Conservation (phyloP, 1,140 invertebrate genomes). For the Atopsyche davidsoni region DNA sequence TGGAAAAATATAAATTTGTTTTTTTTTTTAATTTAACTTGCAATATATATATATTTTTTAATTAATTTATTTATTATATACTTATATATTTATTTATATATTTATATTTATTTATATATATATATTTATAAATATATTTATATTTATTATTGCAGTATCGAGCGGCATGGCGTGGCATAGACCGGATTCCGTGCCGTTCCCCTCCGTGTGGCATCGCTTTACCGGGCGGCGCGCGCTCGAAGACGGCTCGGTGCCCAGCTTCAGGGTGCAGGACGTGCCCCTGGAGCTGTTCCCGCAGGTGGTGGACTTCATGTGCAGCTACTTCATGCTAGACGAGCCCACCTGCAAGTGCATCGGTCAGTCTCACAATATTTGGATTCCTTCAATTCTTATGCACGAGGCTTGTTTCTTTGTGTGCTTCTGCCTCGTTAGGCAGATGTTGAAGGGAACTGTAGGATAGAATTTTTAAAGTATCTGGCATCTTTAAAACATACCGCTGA, state of each 20-base stretch:
- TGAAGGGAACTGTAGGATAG: too few species aligned
- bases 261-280: conserved; percentile 21
- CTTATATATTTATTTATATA: too few species aligned
- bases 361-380: background rate
- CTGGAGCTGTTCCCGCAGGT: conserved; percentile 11
- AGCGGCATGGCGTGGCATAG: conserved; percentile 21
- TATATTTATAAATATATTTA: too few species aligned
- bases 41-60: too few species aligned
- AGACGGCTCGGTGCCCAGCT: conserved; percentile 11
- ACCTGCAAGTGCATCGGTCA: conserved; percentile 21
- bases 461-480: background rate
- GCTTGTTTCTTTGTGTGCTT: too few species aligned
- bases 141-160: too few species aligned
- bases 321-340: conserved; percentile 23
- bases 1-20: too few species aligned
- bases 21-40: too few species aligned
- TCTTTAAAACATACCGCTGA: background rate
- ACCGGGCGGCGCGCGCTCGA: conserved; percentile 11
- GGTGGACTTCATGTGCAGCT: conserved; percentile 22
- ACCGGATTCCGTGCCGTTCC: background rate
- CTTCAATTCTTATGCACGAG: background rate
- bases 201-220: conserved; percentile 22
- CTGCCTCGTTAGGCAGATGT: too few species aligned
- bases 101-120: too few species aligned
- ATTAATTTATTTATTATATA: too few species aligned